These are phyloP conservation scores for Cassiopea andromeda DNA, from an alignment of 30 jellyfish, hydroid and myxozoan genomes.

Conservation along the genomic window DNA sequence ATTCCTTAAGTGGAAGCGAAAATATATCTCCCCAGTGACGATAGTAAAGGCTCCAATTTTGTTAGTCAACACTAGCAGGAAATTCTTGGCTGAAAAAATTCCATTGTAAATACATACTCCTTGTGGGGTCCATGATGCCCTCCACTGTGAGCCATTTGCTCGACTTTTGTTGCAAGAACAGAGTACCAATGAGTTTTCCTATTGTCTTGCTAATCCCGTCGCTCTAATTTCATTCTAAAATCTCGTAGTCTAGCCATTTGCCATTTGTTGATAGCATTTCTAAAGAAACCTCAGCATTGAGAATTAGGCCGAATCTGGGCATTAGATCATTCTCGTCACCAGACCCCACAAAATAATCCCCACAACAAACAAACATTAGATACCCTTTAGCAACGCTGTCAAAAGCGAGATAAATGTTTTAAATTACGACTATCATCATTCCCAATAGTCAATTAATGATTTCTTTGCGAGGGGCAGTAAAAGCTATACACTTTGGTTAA, in stretches of 20 bases:
- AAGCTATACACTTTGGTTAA: no score
- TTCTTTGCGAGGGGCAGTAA: no score
- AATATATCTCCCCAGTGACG: no score
- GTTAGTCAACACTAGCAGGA: no score
- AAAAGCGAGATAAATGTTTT: no score
- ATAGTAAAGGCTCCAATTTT: no score
- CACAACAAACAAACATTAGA: background rate
- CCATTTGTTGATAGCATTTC: background rate
- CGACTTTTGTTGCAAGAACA: background rate
- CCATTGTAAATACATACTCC: constrained; percentile 45
- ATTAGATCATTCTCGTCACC: constrained; percentile 58
- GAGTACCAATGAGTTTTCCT: background rate
- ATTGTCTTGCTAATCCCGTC: background rate
- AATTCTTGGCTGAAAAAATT: no score
- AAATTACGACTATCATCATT: no score
- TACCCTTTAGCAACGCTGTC: no score
- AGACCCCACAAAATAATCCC: constrained; percentile 8
- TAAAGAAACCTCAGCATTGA: background rate
- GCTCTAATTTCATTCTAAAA: background rate
- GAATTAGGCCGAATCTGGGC: constrained; percentile 25
- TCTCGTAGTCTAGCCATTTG: background rate
- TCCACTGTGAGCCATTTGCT: constrained; percentile 23
- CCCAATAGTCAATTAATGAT: no score
- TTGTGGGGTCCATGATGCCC: constrained; percentile 31
- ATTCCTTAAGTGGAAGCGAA: no score